These are phyloP conservation scores for Vollenhovia emeryi DNA, from an alignment of 1,140 invertebrate species.

Conservation along the genomic window DNA sequence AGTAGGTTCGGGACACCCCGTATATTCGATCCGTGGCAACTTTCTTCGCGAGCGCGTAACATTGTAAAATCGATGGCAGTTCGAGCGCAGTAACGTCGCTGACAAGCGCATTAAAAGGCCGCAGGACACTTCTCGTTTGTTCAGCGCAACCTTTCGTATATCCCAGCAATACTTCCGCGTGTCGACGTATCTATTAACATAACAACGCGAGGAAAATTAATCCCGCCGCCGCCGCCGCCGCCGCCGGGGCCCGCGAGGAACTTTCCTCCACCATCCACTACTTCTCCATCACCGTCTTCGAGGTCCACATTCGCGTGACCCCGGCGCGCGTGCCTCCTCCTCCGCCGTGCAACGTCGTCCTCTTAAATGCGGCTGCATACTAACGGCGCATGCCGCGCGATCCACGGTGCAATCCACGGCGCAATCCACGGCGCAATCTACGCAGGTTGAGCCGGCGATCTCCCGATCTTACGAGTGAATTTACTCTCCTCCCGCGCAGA, in stretches of 20 bases:
- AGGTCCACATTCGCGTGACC: conserved; percentile 72
- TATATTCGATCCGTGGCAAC: conserved; percentile 32
- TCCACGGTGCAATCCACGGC: conserved; percentile 6
- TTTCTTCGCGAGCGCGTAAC: conserved; percentile 46
- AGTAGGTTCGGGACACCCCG: background rate
- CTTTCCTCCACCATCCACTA: conserved; percentile 66
- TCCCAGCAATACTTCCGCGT: conserved; percentile 72
- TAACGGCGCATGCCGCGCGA: conserved; percentile 47
- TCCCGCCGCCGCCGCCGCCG: conserved; percentile 64
- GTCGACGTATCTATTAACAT: conserved; percentile 78
- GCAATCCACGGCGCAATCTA: background rate
- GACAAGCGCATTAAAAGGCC: conserved; percentile 61
- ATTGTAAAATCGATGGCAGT: conserved; percentile 59
- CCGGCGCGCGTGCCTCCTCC: conserved; percentile 70
- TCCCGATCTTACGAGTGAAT: conserved; percentile 22
- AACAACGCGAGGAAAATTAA: conserved; percentile 76
- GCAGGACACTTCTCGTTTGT: conserved; percentile 59
- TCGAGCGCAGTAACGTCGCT: conserved; percentile 51
- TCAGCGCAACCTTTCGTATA: conserved; percentile 56
- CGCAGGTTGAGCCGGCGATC: background rate
- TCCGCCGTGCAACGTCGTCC: conserved; percentile 42
- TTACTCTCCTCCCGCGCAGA: background rate
- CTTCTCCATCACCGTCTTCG: conserved; percentile 39
- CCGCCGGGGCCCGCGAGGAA: conserved; percentile 14
- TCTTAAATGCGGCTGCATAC: conserved; percentile 41